A percentile compares a stretch with the other conserved stretches of the same genome.
Conservation (phyloP, 2,888 invertebrate genomes). For the Lasius fuliginosus region DNA sequence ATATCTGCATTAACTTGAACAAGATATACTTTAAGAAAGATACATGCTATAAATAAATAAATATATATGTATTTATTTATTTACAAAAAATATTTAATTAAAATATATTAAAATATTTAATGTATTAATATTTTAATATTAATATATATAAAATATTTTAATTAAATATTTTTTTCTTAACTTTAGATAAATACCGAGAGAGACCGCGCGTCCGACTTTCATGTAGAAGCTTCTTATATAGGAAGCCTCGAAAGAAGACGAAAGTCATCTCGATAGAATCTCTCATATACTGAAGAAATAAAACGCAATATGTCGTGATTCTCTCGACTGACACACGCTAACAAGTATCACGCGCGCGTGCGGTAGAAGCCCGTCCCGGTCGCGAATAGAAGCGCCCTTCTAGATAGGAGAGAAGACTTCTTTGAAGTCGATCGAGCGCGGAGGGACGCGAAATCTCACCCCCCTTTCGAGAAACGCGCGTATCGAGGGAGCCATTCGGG, state of each 20-base stretch:
- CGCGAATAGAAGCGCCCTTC: conserved; percentile 21
- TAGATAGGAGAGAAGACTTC: conserved; percentile 37
- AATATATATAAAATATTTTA: neutral
- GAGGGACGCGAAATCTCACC: neutral
- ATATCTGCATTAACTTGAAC: too few relatives aligned
- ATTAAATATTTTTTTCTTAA: neutral
- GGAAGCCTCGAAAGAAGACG: neutral
- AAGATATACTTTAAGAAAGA: neutral
- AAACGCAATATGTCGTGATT: conserved; percentile 17
- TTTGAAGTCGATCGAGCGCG: conserved; percentile 60
- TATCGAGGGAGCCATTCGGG: conserved; percentile 39
- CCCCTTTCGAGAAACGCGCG: conserved; percentile 48
- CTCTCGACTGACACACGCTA: conserved; percentile 7
- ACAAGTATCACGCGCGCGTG: neutral
- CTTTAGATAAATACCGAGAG: neutral
- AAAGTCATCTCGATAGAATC: conserved; percentile 20
- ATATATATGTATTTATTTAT: too few relatives aligned
- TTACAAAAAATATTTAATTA: too few relatives aligned
- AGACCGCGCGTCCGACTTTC: neutral
- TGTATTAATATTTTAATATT: too few relatives aligned
- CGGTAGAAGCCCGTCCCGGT: conserved; percentile 6
- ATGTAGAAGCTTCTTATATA: neutral
- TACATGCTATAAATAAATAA: neutral
- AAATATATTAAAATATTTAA: too few relatives aligned
- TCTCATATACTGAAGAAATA: conserved; percentile 8